These are phyloP conservation scores for Notothenia rossii DNA, from an alignment of 2,113 vertebrate species.

Conservation along the genomic window DNA sequence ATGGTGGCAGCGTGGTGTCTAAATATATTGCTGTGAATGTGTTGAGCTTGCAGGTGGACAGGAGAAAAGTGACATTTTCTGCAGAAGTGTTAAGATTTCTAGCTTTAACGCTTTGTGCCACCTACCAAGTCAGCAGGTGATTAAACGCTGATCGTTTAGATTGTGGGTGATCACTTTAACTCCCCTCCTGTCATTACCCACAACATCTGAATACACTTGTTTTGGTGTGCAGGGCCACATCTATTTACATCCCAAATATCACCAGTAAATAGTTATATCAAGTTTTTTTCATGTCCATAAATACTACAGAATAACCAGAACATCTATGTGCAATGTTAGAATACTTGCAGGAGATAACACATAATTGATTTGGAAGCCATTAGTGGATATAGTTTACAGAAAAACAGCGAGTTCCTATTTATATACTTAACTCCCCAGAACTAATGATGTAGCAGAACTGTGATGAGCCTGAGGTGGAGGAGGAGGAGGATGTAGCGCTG, in stretches of 20 bases:
- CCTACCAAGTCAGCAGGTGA: neutral
- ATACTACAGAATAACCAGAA: neutral
- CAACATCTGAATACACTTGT: neutral
- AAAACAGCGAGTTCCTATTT: neutral
- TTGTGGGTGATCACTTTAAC: too few relatives aligned
- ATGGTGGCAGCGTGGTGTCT: neutral
- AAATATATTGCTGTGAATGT: neutral
- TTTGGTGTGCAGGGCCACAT: neutral
- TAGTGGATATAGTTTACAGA: neutral
- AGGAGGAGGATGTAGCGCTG: constrained; percentile 1
- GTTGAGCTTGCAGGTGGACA: neutral
- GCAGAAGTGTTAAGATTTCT: neutral
- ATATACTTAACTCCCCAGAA: neutral
- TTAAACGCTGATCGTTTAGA: neutral
- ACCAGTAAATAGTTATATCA: neutral
- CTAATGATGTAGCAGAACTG: neutral
- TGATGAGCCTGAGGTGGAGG: constrained; percentile 6
- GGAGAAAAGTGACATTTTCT: neutral
- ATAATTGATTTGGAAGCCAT: neutral
- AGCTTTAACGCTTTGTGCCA: neutral
- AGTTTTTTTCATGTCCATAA: neutral
- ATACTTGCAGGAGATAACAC: neutral
- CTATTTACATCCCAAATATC: neutral
- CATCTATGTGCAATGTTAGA: neutral
- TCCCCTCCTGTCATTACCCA: too few relatives aligned